Conservation (phyloP, 2,113 vertebrate species). For the Syrrhaptes paradoxus region DNA sequence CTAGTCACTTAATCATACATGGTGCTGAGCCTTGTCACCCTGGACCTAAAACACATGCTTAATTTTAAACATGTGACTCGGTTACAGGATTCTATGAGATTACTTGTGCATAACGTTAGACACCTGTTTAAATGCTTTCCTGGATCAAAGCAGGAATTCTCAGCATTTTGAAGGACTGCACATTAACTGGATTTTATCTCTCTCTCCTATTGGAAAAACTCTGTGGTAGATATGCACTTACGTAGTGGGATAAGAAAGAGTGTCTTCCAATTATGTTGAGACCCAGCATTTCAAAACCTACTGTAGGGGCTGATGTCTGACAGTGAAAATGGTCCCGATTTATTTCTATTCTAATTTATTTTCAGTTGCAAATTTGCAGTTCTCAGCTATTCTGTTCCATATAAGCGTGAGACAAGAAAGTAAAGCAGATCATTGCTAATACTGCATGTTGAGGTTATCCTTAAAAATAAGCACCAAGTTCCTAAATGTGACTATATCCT, state of each 20-base stretch:
- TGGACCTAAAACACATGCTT: slow-evolving; percentile 42
- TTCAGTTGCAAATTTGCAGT: neutral
- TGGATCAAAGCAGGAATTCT: slow-evolving; percentile 50
- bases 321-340: neutral
- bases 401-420: neutral
- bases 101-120: slow-evolving; percentile 41
- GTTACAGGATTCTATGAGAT: slow-evolving; percentile 42
- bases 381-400: neutral
- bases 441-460: neutral
- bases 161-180: neutral
- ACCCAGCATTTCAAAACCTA: neutral
- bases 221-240: neutral
- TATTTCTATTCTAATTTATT: neutral
- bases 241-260: neutral
- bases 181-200: neutral
- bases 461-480: slow-evolving; percentile 1
- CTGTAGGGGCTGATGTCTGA: neutral
- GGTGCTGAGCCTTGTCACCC: slow-evolving; percentile 57
- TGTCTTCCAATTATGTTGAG: neutral
- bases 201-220: neutral
- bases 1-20: slow-evolving; percentile 61
- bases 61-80: slow-evolving; percentile 45
- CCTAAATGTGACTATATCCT: neutral
- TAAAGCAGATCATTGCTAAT: neutral
- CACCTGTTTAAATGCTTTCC: slow-evolving; percentile 40